Evolutionary conservation across 2,113 vertebrate species (phyloP), one percentile per base, ranked within the genome.

Genomic region (Brachionichthys hirsutus): DNA sequence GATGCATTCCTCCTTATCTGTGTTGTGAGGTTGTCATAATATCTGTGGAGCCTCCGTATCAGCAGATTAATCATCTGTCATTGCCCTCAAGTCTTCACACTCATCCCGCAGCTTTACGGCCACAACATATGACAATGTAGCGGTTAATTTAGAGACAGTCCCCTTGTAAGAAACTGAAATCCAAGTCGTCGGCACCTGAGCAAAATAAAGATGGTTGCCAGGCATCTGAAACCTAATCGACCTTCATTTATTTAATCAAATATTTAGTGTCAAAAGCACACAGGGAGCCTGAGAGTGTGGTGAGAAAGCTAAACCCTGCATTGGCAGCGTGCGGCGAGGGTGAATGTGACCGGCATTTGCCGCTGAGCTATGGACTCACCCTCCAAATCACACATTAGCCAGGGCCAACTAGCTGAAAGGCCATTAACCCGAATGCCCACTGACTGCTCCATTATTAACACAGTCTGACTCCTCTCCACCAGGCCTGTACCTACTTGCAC

Each of bases 331-430:
- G 84, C 65, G 80, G 81, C 17, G 73, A 78, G 67, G 77, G 58
- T 86, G 77, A 86, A 82, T 78, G 79, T 78, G 81, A 80, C 75
- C 54, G 61, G 54, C 59, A 67, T 82, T 80, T 74, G 82, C 73
- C 51, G 70, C 79, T 71, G 75, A 77, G 80, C 81, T 60, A 70
- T 60, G 68, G 71, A 64, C 78, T 82, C 80, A 87, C 81, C 87
- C 83, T 88, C 75, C 75, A 86, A 90, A 90, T 88, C 83, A 76
- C 87, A 90, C 89, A 92, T 91, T 90, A 91, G 87, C 80, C 67
- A 70, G 79, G 79, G 75, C 77, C 85, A 71, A 85, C 83, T 81
- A 70, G 77, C 83, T 84, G 81, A 88, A 88, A 86, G 73, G 70
- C 83, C 87, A 90, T 91, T 91, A 91, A 90, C 88, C 86, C 85